These are phyloP conservation scores for Clitarchus hookeri DNA, from an alignment of 2,888 invertebrate genomes.

Conservation along the genomic window DNA sequence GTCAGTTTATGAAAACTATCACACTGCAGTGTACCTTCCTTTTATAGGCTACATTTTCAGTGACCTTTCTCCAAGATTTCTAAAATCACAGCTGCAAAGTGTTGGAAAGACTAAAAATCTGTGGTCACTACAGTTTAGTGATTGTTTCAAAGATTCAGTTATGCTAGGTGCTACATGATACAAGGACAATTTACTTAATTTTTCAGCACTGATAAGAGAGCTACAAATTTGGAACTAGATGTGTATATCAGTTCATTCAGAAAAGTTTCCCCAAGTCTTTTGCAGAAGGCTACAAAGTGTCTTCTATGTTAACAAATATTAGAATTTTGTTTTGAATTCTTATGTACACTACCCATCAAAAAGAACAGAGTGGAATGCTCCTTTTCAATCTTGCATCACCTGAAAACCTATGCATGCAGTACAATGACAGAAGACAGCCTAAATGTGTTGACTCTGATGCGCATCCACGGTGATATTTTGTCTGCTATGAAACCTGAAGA, in stretches of 20 bases:
- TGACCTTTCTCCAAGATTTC: background rate
- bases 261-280: background rate
- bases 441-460: background rate
- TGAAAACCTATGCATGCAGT: background rate
- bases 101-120: slow-evolving; percentile 10
- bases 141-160: background rate
- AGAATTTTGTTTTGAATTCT: background rate
- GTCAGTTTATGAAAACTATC: background rate
- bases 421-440: background rate
- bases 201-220: background rate
- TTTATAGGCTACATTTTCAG: background rate
- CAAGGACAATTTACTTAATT: background rate
- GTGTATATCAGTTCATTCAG: background rate
- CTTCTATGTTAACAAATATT: background rate
- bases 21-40: background rate
- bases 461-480: background rate
- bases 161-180: background rate
- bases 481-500: background rate
- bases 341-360: background rate
- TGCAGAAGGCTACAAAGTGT: background rate
- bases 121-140: background rate
- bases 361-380: background rate
- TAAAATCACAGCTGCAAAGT: background rate
- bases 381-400: background rate
- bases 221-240: too few species aligned